phyloP scores from a whole-genome alignment of 2,888 invertebrate genomes.

The Ectemnius lituratus region DNA sequence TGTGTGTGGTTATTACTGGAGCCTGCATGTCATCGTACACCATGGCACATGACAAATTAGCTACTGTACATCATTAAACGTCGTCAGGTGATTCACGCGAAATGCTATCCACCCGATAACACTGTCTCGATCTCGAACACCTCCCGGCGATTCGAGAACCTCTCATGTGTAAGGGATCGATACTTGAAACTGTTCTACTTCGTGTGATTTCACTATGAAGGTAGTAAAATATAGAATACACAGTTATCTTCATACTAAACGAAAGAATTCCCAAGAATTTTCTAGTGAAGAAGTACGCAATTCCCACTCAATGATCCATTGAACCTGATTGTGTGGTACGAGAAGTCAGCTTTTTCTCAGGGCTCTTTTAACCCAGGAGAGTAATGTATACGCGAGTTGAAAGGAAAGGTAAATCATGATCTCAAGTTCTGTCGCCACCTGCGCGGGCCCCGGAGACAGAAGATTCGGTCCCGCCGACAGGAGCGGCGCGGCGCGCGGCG shows the following conservation, averaged over 20 bases:
- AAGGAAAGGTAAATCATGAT: constrained; percentile 19
- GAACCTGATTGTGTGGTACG: no score
- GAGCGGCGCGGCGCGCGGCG: constrained; percentile 6
- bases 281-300: no score
- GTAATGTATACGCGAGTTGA: not conserved
- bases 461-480: not conserved
- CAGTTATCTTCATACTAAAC: no score
- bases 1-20: constrained; percentile 53
- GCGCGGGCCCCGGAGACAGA: constrained; percentile 13
- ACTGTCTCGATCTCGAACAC: constrained; percentile 38
- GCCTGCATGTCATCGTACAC: constrained; percentile 51
- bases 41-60: constrained; percentile 60
- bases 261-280: no score
- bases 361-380: not conserved
- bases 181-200: constrained; percentile 39
- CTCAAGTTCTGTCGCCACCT: constrained; percentile 46
- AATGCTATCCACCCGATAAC: constrained; percentile 59
- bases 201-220: constrained; percentile 30
- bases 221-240: not conserved
- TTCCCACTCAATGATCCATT: no score
- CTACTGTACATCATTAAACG: constrained; percentile 60
- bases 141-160: constrained; percentile 27
- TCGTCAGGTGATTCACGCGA: constrained; percentile 63
- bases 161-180: constrained; percentile 42
- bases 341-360: not conserved